Evolutionary conservation across 2,797 vertebrate genomes (phyloP).

Genomic region (Melanotaenia nigrans): DNA sequence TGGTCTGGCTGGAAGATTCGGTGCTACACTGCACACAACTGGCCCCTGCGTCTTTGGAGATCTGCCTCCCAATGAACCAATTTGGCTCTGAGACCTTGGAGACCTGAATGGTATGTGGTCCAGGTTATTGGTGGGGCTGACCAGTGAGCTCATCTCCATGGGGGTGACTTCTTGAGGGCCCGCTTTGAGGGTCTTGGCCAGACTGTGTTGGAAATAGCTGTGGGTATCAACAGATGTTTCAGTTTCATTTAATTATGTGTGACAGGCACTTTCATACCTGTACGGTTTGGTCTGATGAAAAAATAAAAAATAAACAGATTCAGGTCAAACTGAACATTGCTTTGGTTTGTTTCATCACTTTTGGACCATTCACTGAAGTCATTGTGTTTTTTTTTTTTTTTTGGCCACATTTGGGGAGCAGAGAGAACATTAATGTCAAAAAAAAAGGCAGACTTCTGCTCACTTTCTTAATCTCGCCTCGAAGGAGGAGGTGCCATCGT

Average conservation of each 20-base stretch:
- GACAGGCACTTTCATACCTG: not conserved
- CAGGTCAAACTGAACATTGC: not conserved
- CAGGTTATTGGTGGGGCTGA: conserved; percentile 78
- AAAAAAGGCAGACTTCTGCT: too few species aligned
- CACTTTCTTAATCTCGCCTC: too few species aligned
- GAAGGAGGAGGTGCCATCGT: too few species aligned
- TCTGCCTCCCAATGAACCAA: conserved; percentile 54
- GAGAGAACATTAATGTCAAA: too few species aligned
- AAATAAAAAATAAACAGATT: not conserved
- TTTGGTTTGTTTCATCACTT: not conserved
- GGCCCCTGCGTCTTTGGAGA: conserved; percentile 81
- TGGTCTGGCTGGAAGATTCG: conserved; percentile 88
- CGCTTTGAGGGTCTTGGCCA: conserved; percentile 85
- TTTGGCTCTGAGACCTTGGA: conserved; percentile 74
- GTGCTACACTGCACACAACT: conserved; percentile 95
- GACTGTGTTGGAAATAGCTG: conserved; percentile 84
- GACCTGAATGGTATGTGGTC: conserved; percentile 83
- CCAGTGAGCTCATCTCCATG: conserved; percentile 87
- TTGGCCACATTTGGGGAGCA: too few species aligned
- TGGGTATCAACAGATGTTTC: not conserved
- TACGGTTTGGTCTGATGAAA: not conserved
- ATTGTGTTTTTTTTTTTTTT: not conserved
- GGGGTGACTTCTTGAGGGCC: conserved; percentile 77
- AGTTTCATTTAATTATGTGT: not conserved
- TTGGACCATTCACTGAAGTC: not conserved